phyloP scores from a whole-genome alignment of 1,140 invertebrate species.

The Oscheius sp. region DNA sequence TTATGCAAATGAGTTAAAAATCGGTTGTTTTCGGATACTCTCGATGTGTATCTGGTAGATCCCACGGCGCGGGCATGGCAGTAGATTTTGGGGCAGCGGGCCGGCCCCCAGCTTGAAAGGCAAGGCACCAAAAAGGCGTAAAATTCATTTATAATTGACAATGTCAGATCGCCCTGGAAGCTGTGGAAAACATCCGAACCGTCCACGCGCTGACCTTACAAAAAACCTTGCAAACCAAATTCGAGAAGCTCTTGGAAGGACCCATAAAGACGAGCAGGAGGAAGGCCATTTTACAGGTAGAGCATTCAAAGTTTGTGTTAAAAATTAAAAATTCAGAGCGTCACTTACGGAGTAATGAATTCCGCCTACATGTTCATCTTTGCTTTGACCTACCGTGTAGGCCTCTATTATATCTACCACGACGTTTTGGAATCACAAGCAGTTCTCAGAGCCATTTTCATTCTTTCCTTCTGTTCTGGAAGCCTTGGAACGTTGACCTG shows the following conservation, averaged over 20 bases:
- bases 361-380: constrained; percentile 63
- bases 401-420: constrained; percentile 60
- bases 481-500: constrained; percentile 59
- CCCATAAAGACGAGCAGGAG: constrained; percentile 62
- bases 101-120: no score
- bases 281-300: constrained; percentile 58
- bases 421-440: constrained; percentile 46
- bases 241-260: constrained; percentile 38
- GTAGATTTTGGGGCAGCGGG: no score
- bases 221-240: constrained; percentile 40
- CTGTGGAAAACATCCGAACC: no score
- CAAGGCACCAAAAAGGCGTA: no score
- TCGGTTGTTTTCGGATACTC: no score
- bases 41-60: no score
- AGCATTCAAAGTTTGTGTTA: neutral
- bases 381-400: constrained; percentile 64
- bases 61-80: no score
- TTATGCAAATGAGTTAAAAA: no score
- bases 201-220: no score
- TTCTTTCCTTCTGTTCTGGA: constrained; percentile 47
- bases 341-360: constrained; percentile 57
- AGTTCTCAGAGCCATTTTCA: constrained; percentile 56
- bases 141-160: no score
- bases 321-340: constrained; percentile 20
- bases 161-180: no score